phyloP scores from a whole-genome alignment of 2,113 vertebrate species.

The Oryzias melastigma region DNA sequence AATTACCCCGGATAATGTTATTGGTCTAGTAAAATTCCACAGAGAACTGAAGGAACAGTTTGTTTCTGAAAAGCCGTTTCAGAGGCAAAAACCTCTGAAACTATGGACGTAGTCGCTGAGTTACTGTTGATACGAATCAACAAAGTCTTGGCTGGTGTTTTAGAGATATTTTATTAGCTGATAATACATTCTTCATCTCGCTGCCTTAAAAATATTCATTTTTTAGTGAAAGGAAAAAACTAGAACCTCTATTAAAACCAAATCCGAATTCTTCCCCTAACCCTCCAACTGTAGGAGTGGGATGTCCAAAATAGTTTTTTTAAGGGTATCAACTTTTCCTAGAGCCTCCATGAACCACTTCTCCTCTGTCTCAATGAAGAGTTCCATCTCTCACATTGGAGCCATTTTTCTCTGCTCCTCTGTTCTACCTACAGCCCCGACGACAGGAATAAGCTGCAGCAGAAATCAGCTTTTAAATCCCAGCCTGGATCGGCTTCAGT shows the following conservation, averaged over 20 bases:
- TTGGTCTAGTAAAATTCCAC: conserved; percentile 1
- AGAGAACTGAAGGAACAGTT: neutral
- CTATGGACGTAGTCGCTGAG: no score
- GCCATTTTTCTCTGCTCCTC: conserved; percentile 27
- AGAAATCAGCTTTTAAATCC: neutral
- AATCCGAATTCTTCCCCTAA: no score
- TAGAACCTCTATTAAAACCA: no score
- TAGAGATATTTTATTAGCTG: no score
- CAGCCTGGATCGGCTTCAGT: neutral
- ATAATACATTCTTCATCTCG: no score
- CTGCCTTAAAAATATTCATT: no score
- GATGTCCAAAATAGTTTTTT: no score
- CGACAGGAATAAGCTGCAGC: conserved; percentile 9
- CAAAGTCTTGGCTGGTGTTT: no score
- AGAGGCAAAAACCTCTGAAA: no score
- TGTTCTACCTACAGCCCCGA: conserved; percentile 30
- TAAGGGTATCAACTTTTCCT: conserved; percentile 34
- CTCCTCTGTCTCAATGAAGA: conserved; percentile 51
- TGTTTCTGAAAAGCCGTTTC: neutral
- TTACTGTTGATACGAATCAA: no score
- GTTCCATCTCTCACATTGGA: conserved; percentile 41
- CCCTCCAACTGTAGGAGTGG: no score
- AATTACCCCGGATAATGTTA: neutral
- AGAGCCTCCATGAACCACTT: conserved; percentile 34
- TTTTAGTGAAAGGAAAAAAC: no score